Conservation (phyloP, 1,140 invertebrate species). For the Thereuonema tuberculata region DNA sequence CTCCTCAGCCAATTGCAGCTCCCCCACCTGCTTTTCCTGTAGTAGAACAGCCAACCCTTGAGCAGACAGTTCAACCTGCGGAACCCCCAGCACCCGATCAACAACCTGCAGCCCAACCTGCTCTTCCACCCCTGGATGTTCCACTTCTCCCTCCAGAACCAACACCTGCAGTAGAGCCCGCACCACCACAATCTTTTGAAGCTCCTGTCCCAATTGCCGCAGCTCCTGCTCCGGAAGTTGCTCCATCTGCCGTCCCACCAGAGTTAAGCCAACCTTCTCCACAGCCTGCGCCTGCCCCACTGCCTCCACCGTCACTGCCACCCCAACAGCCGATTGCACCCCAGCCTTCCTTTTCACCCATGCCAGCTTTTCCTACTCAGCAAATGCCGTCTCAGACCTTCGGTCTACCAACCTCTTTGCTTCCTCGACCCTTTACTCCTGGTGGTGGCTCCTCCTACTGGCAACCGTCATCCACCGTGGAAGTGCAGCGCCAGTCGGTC, state of each 20-base stretch:
- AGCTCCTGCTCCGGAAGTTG: too few species aligned
- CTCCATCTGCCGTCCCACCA: conserved; percentile 5
- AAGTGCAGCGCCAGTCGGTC: conserved; percentile 12
- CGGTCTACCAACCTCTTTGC: not conserved
- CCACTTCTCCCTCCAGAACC: conserved; percentile 14
- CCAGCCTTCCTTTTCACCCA: conserved; percentile 15
- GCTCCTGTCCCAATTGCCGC: conserved; percentile 17
- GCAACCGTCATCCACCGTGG: conserved; percentile 11
- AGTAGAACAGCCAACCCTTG: too few species aligned
- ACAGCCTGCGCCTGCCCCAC: not conserved
- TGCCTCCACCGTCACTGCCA: conserved; percentile 13
- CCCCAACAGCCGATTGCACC: conserved; percentile 17
- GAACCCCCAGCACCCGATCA: not conserved
- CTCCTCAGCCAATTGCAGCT: not conserved
- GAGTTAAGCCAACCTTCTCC: conserved; percentile 16
- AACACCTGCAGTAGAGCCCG: conserved; percentile 11
- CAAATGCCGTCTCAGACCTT: not conserved
- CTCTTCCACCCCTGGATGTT: conserved; percentile 2
- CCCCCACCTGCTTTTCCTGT: conserved; percentile 5
- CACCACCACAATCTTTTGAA: conserved; percentile 15
- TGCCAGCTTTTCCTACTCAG: conserved; percentile 13
- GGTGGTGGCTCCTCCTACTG: conserved; percentile 17
- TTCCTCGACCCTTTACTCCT: not conserved
- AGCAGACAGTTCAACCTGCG: too few species aligned
- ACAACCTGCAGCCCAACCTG: not conserved